A percentile compares a stretch with the other conserved stretches of the same genome.
These are phyloP conservation scores for Aleiodes testaceus DNA, from an alignment of 2,888 invertebrate genomes.

Conservation along the genomic window DNA sequence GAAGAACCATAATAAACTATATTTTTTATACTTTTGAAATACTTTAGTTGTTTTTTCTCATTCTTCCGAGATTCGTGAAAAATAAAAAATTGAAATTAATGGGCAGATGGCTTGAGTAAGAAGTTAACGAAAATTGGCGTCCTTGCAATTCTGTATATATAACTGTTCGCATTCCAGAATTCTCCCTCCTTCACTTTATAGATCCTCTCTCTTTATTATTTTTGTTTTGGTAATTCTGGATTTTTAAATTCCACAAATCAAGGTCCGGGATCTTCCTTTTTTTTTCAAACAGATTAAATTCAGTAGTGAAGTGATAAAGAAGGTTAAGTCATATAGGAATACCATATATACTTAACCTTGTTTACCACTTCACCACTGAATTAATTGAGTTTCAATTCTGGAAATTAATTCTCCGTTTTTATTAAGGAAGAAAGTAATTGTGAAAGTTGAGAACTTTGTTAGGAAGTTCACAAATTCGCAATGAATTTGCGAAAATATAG, in stretches of 20 bases:
- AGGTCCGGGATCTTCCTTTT: slow-evolving; percentile 11
- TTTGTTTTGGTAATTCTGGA: neutral
- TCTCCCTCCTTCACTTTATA: slow-evolving; percentile 8
- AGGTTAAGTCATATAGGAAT: too few relatives aligned
- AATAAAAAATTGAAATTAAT: neutral
- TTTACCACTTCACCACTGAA: too few relatives aligned
- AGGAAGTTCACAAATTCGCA: neutral
- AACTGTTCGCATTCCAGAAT: slow-evolving; percentile 24
- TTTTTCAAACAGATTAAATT: neutral
- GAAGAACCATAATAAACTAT: neutral
- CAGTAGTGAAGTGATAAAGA: too few relatives aligned
- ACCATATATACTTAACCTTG: too few relatives aligned
- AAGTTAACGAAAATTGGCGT: slow-evolving; percentile 21
- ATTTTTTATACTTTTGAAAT: neutral
- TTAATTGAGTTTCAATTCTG: too few relatives aligned
- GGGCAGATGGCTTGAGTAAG: neutral
- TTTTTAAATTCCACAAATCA: neutral
- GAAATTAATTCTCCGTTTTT: too few relatives aligned
- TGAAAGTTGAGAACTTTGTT: neutral
- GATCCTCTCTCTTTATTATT: slow-evolving; percentile 19
- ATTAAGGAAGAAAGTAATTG: too few relatives aligned
- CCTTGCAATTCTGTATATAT: slow-evolving; percentile 9
- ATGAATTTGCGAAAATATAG: neutral
- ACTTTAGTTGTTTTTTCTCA: neutral
- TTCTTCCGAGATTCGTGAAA: neutral